Evolutionary conservation across 1,140 invertebrate species (phyloP), one percentile per base, ranked within the genome.

Genomic region (Drosophila paulistorum): DNA sequence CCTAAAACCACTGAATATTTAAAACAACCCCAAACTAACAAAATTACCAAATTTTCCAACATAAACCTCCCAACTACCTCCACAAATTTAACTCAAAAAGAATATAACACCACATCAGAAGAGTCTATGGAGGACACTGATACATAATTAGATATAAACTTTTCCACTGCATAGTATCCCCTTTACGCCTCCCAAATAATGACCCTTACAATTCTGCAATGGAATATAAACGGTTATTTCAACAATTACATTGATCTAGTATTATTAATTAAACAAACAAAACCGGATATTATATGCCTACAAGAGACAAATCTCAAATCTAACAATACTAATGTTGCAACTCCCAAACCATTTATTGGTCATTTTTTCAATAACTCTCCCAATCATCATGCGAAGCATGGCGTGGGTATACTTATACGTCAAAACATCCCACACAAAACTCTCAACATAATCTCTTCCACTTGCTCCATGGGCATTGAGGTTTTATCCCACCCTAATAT

Each of bases 381-480:
- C 42, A 45, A 14, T 45, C 42, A 5, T 17, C 42, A 45, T 45
- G 42, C 42, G 14, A 45, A 45, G 42, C 42, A 45, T 55, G 20
- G 20, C 20, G 26, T 55, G 4, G 20, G 20, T 55, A 55, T 55
- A 55, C 54, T 55, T 55, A 55, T 55, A 55, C 20, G 54, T 23
- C 54, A 30, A 55, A 55, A 55, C 54, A 55, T 55, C 23, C 20
- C 54, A 54, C 48, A 54, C 48, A 54, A 20, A 54, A 54, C 48
- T 54, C 9, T 54, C 48, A 54, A 23, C 48, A 9, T 54, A 20
- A 54, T 20, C 48, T 54, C 48, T 3, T 23, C 37, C 37, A 64
- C n/a, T n/a, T n/a, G n/a, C n/a, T n/a, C 35, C 37, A 39, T 64
- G 33, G 61, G 61, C 37, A 64, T 58, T 20, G 48, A 69, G 37